A percentile compares a stretch with the other conserved stretches of the same genome.
Evolutionary conservation across 2,113 vertebrate genomes (phyloP).

Genomic region (Phodopus roborovskii): DNA sequence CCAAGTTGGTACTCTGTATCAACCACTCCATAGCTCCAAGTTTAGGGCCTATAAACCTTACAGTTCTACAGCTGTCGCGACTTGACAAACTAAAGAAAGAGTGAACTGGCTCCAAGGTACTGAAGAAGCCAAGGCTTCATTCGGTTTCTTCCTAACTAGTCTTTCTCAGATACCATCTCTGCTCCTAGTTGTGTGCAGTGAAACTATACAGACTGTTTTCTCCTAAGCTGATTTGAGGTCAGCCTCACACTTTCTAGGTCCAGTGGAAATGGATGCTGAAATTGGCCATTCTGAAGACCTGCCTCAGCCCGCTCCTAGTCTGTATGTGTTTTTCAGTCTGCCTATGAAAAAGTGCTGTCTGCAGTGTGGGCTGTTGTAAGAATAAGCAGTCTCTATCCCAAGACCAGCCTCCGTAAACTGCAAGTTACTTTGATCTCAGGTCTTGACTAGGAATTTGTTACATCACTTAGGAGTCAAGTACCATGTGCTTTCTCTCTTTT

Average conservation of each 20-base stretch:
- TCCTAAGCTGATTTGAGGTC: background rate
- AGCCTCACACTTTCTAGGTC: background rate
- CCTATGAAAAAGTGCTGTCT: conserved; percentile 42
- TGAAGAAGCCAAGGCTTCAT: background rate
- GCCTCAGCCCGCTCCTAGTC: background rate
- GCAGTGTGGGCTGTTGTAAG: background rate
- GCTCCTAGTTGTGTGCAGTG: background rate
- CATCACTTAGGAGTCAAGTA: background rate
- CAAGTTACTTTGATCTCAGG: background rate
- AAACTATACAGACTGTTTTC: background rate
- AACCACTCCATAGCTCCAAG: background rate
- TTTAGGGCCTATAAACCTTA: background rate
- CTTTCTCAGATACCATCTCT: background rate
- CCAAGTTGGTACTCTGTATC: background rate
- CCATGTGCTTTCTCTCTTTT: background rate
- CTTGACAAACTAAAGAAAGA: background rate
- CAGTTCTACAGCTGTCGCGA: background rate
- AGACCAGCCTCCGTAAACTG: background rate
- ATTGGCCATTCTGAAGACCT: conserved; percentile 37
- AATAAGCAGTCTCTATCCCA: background rate
- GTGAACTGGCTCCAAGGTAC: background rate
- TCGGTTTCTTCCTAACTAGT: background rate
- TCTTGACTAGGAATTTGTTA: conserved; percentile 9
- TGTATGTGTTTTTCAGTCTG: background rate
- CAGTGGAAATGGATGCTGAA: background rate